Evolutionary conservation across 2,113 vertebrate species (phyloP).

Genomic region (Poecile atricapillus): DNA sequence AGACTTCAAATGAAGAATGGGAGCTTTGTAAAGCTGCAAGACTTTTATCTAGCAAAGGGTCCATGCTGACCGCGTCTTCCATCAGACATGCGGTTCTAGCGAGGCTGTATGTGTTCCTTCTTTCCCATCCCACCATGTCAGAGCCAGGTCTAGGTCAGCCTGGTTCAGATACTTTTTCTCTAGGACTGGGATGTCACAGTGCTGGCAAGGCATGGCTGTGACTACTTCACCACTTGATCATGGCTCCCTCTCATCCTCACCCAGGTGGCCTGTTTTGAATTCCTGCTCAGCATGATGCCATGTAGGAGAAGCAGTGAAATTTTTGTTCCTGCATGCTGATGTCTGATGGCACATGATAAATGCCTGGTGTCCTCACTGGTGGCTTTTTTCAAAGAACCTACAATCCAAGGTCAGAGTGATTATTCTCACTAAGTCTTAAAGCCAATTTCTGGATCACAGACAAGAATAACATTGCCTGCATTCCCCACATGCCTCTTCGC

Average conservation of each 20-base stretch:
- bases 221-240: neutral
- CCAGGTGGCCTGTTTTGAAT: neutral
- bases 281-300: neutral
- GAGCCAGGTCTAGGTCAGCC: neutral
- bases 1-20: neutral
- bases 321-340: neutral
- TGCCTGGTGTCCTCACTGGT: neutral
- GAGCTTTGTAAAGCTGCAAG: neutral
- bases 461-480: neutral
- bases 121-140: neutral
- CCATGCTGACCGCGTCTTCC: rapidly evolving
- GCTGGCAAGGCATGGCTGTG: neutral
- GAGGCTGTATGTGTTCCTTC: neutral
- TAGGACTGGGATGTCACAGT: neutral
- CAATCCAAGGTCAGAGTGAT: neutral
- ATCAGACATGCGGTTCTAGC: neutral
- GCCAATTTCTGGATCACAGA: constrained; percentile 33
- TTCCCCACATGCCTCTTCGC: neutral
- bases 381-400: neutral
- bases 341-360: neutral
- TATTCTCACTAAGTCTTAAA: constrained; percentile 47
- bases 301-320: neutral
- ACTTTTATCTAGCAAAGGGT: neutral
- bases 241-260: neutral
- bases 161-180: neutral